A percentile compares a stretch with the other conserved stretches of the same genome.
Evolutionary conservation across 2,113 vertebrate genomes (phyloP).

Genomic region (Setophaga coronata): DNA sequence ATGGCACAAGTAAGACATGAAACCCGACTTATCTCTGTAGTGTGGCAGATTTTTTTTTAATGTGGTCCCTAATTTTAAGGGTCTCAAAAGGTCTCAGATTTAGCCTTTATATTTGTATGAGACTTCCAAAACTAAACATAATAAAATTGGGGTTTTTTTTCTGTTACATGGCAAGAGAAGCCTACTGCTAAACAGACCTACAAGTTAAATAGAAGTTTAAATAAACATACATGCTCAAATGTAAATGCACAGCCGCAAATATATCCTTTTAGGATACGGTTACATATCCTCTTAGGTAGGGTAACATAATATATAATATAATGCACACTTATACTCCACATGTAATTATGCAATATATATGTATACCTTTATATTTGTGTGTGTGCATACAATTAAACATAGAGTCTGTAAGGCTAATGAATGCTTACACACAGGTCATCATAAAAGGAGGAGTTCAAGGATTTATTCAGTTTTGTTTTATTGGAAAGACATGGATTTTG

Average conservation of each 20-base stretch:
- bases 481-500: neutral
- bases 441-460: neutral
- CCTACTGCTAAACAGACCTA: too few species aligned
- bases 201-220: neutral
- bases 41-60: neutral
- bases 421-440: neutral
- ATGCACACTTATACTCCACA: neutral
- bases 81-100: neutral
- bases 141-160: neutral
- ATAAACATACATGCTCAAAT: neutral
- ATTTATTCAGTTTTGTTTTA: neutral
- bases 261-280: too few species aligned
- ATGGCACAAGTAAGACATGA: neutral
- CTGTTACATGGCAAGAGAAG: neutral
- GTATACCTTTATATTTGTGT: neutral
- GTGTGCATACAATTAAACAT: neutral
- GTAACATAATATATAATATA: neutral
- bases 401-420: neutral
- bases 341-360: neutral
- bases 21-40: neutral
- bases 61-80: neutral
- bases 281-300: too few species aligned
- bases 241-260: neutral
- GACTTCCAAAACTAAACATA: neutral
- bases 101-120: neutral